These are phyloP conservation scores for Cecidostiba fungosa DNA, from an alignment of 2,888 invertebrate genomes.

Conservation along the genomic window DNA sequence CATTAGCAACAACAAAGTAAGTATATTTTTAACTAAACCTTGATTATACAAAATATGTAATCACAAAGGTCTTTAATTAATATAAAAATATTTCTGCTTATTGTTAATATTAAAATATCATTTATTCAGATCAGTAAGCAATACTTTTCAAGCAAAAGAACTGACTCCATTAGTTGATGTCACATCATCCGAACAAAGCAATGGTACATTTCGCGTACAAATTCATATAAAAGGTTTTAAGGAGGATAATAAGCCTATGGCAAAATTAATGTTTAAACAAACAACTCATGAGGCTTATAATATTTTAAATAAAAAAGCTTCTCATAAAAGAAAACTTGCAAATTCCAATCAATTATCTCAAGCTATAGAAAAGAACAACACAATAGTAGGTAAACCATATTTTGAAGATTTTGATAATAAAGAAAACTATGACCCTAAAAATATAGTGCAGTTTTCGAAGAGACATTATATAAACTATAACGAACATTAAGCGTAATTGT, in stretches of 20 bases:
- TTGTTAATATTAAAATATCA: not conserved
- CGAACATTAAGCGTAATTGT: too few species aligned
- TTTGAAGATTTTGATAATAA: too few species aligned
- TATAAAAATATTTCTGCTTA: not conserved
- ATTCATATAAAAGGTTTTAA: slow-evolving; percentile 8
- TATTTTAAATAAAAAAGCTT: not conserved
- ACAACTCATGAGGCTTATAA: not conserved
- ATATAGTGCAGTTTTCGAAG: too few species aligned
- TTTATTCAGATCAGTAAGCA: not conserved
- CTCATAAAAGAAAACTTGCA: not conserved
- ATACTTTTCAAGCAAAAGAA: not conserved
- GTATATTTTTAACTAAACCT: not conserved
- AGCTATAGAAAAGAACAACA: not conserved
- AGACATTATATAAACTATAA: too few species aligned
- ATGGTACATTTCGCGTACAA: slow-evolving; percentile 9
- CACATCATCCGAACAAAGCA: not conserved
- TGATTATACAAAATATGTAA: too few species aligned
- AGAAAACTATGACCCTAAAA: too few species aligned
- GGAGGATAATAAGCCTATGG: not conserved
- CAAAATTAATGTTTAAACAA: not conserved
- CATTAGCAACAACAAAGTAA: not conserved
- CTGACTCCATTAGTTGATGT: not conserved
- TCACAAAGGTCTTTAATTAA: too few species aligned
- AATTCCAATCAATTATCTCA: not conserved
- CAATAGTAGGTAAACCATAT: too few species aligned